Evolutionary conservation across 2,888 invertebrate genomes (phyloP), one percentile per base, ranked within the genome.

Genomic region (Isotomurus palustris): DNA sequence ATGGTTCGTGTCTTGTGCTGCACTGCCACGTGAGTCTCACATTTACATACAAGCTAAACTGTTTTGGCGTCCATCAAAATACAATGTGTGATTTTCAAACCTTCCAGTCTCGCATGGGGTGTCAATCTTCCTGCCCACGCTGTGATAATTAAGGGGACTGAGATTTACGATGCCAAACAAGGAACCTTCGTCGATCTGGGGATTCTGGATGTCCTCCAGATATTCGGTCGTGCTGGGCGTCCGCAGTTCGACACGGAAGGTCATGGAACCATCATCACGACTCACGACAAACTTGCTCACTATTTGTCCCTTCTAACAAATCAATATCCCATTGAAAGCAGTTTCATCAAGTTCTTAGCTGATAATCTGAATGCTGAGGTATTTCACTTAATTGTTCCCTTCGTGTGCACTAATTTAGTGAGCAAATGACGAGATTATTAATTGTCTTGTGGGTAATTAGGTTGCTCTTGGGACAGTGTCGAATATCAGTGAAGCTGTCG

Each of bases 281-380:
- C 86, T 0, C 88, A 94, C 73, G 87, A 89, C 64, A 95, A 95
- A 75, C 79, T 99, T 55, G 84, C 89, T 29, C 92, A 94, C 73
- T 99, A 99, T 74, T 80, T 99, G 56, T 89, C 91, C 0, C 80
- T 95, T 50, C 82, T 99, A 73, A 95, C 94, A 1, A 91, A 94
- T 74, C 96, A 97, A 77, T 91, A 91, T 75, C 97, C 99, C 0
- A 99, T 99, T 63, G 99, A 99, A 76, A 95, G 95, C 73, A 93
- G 93, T 77, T 96, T 99, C 72, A 85, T 94, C 58, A 85, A 85
- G 72, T 85, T 88, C 70, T 77, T 99, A 54, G 87, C 90, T 2
- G 97, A 99, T 76, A 96, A 99, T 79, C 81, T 99, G 60, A 99
- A 99, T 78, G 99, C 99, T 27, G 99, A 99, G 82, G 89, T 91